Evolutionary conservation across 2,113 vertebrate species (phyloP).

Genomic region (Emydocephalus ijimae): DNA sequence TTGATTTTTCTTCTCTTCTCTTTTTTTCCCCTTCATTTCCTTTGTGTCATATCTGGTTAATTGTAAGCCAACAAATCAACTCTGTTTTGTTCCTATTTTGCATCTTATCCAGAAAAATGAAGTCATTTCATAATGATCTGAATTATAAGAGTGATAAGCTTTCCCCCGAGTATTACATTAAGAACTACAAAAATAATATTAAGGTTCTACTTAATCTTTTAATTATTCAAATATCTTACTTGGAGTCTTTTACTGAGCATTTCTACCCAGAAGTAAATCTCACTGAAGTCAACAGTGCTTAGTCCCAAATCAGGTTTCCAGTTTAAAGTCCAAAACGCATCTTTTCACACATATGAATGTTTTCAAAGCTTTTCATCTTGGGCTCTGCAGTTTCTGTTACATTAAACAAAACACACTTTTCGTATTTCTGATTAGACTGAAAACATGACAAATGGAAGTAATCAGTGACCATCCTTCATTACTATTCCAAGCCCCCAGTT

Average conservation of each 20-base stretch:
- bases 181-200: neutral
- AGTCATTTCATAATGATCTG: neutral
- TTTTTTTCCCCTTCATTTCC: neutral
- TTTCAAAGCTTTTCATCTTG: constrained; percentile 44
- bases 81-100: neutral
- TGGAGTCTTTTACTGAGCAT: neutral
- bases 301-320: neutral
- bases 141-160: neutral
- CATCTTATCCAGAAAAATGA: neutral
- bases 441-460: constrained; percentile 6
- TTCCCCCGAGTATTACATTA: neutral
- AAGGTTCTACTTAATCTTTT: neutral
- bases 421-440: constrained; percentile 32
- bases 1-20: neutral
- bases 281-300: neutral
- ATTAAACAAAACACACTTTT: constrained; percentile 22
- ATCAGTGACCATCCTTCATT: constrained; percentile 35
- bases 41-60: neutral
- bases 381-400: constrained; percentile 32
- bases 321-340: neutral
- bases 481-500: constrained; percentile 14
- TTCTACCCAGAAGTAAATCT: neutral
- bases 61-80: neutral
- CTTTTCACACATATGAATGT: constrained; percentile 8
- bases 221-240: neutral